These are phyloP conservation scores for Drosophila suzukii DNA, from an alignment of 1,140 invertebrate genomes.

Conservation along the genomic window DNA sequence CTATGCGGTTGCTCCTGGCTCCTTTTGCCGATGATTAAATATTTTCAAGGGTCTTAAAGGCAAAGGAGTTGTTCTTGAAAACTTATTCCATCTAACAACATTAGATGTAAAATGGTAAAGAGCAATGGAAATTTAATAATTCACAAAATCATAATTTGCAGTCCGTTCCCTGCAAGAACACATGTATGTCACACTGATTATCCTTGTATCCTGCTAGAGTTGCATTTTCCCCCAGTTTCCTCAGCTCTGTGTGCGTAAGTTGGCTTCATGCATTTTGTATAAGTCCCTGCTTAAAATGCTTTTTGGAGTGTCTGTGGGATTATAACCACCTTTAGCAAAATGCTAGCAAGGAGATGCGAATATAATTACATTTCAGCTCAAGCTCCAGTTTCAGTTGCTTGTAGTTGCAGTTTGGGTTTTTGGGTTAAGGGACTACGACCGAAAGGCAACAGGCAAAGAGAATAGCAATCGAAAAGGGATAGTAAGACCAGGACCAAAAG, in stretches of 20 bases:
- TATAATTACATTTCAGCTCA: slow-evolving; percentile 54
- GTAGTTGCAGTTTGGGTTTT: slow-evolving; percentile 5
- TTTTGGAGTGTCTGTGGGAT: slow-evolving; percentile 48
- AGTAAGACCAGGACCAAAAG: not conserved
- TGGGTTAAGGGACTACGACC: slow-evolving; percentile 10
- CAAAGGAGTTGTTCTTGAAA: not conserved
- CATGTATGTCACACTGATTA: slow-evolving; percentile 19
- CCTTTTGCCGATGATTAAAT: slow-evolving; percentile 37
- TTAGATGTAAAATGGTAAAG: not conserved
- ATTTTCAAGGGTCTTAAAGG: slow-evolving; percentile 42
- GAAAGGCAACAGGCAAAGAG: slow-evolving; percentile 7
- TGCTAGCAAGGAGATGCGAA: slow-evolving; percentile 23
- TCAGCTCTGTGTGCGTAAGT: slow-evolving; percentile 8
- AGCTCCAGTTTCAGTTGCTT: slow-evolving; percentile 9
- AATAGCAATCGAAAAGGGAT: slow-evolving; percentile 1
- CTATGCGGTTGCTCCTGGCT: slow-evolving; percentile 45
- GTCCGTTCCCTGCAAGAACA: slow-evolving; percentile 11
- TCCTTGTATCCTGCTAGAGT: slow-evolving; percentile 1
- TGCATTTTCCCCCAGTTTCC: not conserved
- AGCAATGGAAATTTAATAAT: not conserved
- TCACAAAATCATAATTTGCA: slow-evolving; percentile 26
- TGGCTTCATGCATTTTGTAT: slow-evolving; percentile 54
- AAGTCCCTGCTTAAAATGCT: slow-evolving; percentile 56
- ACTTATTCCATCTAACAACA: not conserved
- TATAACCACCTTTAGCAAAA: slow-evolving; percentile 44